These are phyloP conservation scores for Tethea ocularis DNA, from an alignment of 2,888 invertebrate genomes.

Conservation along the genomic window DNA sequence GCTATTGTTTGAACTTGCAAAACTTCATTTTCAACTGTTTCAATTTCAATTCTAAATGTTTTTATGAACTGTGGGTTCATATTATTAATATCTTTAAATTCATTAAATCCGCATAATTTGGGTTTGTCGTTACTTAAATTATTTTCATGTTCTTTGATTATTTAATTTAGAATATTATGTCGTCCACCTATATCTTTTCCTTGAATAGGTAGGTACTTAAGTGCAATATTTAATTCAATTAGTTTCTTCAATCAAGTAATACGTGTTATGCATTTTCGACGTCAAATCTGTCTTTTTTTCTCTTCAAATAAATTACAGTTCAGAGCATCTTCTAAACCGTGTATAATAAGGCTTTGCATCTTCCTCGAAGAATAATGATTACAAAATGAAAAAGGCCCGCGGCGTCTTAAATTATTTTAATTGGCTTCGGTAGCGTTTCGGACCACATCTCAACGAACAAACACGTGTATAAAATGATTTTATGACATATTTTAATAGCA, in stretches of 20 bases:
- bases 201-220: too few species aligned
- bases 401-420: conserved; percentile 84
- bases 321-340: conserved; percentile 73
- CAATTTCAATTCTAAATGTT: conserved; percentile 39
- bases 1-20: conserved; percentile 52
- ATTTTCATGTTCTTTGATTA: neutral
- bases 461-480: conserved; percentile 41
- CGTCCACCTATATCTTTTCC: too few species aligned
- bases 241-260: too few species aligned
- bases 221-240: too few species aligned
- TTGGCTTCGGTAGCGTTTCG: conserved; percentile 82
- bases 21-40: conserved; percentile 48
- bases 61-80: conserved; percentile 28
- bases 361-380: conserved; percentile 78
- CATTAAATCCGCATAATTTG: neutral
- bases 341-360: conserved; percentile 78
- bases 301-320: conserved; percentile 72
- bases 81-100: neutral
- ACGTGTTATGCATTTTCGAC: conserved; percentile 28
- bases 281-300: conserved; percentile 46
- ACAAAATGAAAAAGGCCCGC: conserved; percentile 79
- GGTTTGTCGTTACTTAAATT: neutral
- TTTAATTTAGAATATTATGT: neutral
- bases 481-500: conserved; percentile 41
- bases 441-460: conserved; percentile 55